Evolutionary conservation across 1,140 invertebrate species (phyloP), one percentile per base, ranked within the genome.

Genomic region (Nebria ingens): DNA sequence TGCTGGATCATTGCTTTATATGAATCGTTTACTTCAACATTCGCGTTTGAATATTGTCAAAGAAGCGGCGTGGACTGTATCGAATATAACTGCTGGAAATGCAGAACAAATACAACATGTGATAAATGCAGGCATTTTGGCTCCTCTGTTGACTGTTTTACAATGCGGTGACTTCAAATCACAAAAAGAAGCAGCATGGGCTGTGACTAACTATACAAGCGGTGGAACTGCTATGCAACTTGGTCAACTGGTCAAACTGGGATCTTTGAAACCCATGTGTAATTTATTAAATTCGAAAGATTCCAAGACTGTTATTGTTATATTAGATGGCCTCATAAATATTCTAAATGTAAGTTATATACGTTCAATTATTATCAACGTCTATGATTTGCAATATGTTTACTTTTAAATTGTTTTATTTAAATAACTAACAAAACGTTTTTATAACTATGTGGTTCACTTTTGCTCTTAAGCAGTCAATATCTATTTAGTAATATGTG

Each of bases 171-270:
- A 99, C 74, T 98, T 98, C 76, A 93, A 97, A 77, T 98, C 94
- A 2, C 95, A 98, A 71, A 99, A 98, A 73, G 96, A 98, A 76
- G 96, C 96, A 13, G 94, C 95, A 0, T 99, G 97, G 97, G 96
- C 96, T 2, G 91, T 99, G 15, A 97, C 91, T 64, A 99, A 99
- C 76, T 83, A 97, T 53, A 98, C 96, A 54, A 97, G 98, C 66
- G 97, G 93, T 65, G 97, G 97, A 19, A 92, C 87, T 60, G 85
- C 85, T 65, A 86, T 94, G 53, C 96, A 99, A 75, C 83, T 90
- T 2, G 82, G 84, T 0, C 83, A 85, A 61, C 80, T 98, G 58
- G 92, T 98, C 51, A 79, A 86, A 62, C 83, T 87, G 67, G 91
- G 91, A 17, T 93, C 95, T 6, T 87, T 98, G 59, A 83, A 84